These are phyloP conservation scores for Girardinichthys multiradiatus DNA, from an alignment of 2,113 vertebrate species.

Conservation along the genomic window DNA sequence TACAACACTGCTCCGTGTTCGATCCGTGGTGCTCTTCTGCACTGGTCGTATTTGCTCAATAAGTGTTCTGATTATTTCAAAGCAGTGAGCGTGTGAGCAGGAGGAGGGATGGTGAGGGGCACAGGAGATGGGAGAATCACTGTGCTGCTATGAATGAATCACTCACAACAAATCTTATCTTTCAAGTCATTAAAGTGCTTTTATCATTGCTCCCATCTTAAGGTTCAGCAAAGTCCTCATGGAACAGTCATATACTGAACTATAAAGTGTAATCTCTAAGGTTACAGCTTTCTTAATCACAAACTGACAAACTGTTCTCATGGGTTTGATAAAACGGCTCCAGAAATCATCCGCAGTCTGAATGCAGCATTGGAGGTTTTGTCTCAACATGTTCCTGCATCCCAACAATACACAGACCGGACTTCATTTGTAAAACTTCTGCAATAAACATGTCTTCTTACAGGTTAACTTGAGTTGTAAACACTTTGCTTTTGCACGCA, in stretches of 20 bases:
- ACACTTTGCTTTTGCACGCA: neutral
- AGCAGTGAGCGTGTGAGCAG: constrained; percentile 14
- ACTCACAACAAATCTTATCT: constrained; percentile 82
- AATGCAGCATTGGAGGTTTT: neutral
- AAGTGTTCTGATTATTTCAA: constrained; percentile 71
- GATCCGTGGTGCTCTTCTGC: constrained; percentile 58
- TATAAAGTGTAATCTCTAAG: constrained; percentile 80
- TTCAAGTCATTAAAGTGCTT: constrained; percentile 75
- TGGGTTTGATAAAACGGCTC: constrained; percentile 18
- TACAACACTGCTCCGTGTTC: constrained; percentile 64
- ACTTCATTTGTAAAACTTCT: constrained; percentile 18
- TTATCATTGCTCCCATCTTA: constrained; percentile 76
- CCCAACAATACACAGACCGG: neutral
- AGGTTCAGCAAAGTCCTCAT: constrained; percentile 76
- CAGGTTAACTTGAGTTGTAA: neutral
- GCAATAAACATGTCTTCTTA: neutral
- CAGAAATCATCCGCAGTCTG: constrained; percentile 5
- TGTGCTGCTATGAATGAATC: constrained; percentile 71
- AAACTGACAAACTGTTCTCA: constrained; percentile 62
- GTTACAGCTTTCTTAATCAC: constrained; percentile 72
- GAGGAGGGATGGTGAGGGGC: neutral
- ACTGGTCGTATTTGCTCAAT: constrained; percentile 75
- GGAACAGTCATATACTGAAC: constrained; percentile 67
- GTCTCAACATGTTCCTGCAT: constrained; percentile 1
- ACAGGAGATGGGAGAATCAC: constrained; percentile 40